Evolutionary conservation across 2,888 invertebrate species (phyloP).

Genomic region (Hypomecis punctinalis): DNA sequence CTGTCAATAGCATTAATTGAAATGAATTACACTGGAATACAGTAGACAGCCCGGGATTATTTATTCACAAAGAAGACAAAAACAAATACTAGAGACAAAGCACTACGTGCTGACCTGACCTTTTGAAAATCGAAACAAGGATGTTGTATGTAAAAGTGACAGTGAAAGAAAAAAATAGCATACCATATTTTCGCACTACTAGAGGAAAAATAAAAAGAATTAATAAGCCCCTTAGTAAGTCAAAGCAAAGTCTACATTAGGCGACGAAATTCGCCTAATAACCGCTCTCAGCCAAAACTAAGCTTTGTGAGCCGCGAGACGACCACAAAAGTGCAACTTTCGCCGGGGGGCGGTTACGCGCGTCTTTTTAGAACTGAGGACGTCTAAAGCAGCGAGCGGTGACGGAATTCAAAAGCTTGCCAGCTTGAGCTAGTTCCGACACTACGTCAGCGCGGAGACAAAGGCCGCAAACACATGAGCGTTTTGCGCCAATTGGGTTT

Average conservation of each 20-base stretch:
- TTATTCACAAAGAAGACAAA: too few relatives aligned
- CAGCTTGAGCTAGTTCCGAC: slow-evolving; percentile 55
- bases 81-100: too few relatives aligned
- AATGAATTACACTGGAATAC: too few relatives aligned
- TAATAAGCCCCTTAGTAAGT: slow-evolving; percentile 20
- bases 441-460: slow-evolving; percentile 52
- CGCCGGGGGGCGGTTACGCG: slow-evolving; percentile 49
- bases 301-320: slow-evolving; percentile 45
- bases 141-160: too few relatives aligned
- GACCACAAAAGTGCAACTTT: slow-evolving; percentile 59
- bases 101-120: too few relatives aligned
- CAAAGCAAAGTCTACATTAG: slow-evolving; percentile 41
- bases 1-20: too few relatives aligned
- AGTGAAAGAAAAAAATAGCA: too few relatives aligned
- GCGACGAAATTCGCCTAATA: slow-evolving; percentile 50
- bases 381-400: slow-evolving; percentile 55
- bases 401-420: slow-evolving; percentile 59
- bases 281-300: slow-evolving; percentile 46
- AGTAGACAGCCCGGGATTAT: too few relatives aligned
- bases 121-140: too few relatives aligned
- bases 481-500: slow-evolving; percentile 47
- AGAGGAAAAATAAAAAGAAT: too few relatives aligned
- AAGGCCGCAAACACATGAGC: slow-evolving; percentile 49
- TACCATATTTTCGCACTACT: too few relatives aligned
- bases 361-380: slow-evolving; percentile 58